Evolutionary conservation across 2,113 vertebrate species (phyloP).

Genomic region (Phalacrocorax aristotelis): DNA sequence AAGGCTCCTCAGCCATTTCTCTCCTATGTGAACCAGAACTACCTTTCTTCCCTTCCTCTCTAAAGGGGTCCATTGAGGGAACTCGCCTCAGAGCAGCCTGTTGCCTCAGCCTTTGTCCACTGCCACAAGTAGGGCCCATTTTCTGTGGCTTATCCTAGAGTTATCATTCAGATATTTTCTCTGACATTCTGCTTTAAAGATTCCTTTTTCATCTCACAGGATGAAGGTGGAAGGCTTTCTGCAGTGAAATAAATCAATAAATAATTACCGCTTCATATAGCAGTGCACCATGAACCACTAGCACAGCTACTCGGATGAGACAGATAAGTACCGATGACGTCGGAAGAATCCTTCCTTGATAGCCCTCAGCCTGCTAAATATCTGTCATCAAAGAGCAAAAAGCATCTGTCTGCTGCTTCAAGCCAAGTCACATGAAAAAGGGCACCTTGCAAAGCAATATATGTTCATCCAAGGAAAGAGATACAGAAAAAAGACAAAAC

Average conservation of each 20-base stretch:
- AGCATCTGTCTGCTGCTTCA: neutral
- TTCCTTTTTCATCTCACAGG: neutral
- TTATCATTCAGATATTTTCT: neutral
- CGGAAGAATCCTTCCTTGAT: constrained; percentile 7
- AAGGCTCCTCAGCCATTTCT: neutral
- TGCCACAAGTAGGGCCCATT: neutral
- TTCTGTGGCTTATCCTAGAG: neutral
- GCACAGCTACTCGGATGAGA: neutral
- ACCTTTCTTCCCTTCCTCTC: neutral
- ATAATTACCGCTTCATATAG: neutral
- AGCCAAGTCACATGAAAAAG: neutral
- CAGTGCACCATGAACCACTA: neutral
- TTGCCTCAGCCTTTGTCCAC: neutral
- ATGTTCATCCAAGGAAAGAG: neutral
- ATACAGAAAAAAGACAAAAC: neutral
- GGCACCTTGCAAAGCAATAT: neutral
- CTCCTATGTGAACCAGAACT: neutral
- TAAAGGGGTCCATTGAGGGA: neutral
- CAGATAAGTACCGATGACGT: neutral
- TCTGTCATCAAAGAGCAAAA: constrained; percentile 20
- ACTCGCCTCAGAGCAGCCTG: neutral
- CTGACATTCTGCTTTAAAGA: neutral
- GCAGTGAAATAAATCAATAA: constrained; percentile 43
- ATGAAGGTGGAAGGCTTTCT: neutral
- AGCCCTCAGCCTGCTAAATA: neutral